Evolutionary conservation across 1,140 invertebrate species (phyloP), one percentile per base, ranked within the genome.

Genomic region (Procambarus virginalis): DNA sequence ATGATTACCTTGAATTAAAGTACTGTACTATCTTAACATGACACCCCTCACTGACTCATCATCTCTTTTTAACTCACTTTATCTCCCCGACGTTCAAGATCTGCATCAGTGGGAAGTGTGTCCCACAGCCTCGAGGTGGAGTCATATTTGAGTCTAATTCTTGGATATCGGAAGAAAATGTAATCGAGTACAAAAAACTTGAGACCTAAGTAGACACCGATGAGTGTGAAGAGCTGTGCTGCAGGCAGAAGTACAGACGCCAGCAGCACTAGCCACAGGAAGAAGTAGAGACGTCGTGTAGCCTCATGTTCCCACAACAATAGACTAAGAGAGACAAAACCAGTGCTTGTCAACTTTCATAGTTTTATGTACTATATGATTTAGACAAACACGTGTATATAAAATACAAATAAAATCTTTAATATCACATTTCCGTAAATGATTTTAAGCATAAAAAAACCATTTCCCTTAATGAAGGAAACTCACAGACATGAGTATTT

Each of bases 121-220:
- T 93, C 92, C 94, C 94, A 94, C 34, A 94, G 91, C 88, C 92
- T 92, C 14, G 93, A 93, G 6, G 93, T 92, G 10, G 93, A 93
- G 87, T 95, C 94, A 87, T 94, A 94, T 79, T 94, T 94, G 79
- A 93, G 92, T 81, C 93, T 93, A 3, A 95, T 86, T 83, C 93
- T 92, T 64, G 94, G 94, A 91, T 94, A 95, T 70, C 93, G 92
- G 79, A 93, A 93, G 90, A 93, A 94, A 10, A 94, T 87, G 84
- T 93, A 94, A 84, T 94, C 93, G 70, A 94, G 91, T 22, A 94
- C 91, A 84, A 95, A 94, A 68, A 94, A 80, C 91, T 94, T 94
- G 3, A 94, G 78, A 20, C 94, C 94, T 58, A 92, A 22, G 68
- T 91, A 92, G 91, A 93, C 77, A 88, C 93, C 93, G 48, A 88